These are phyloP conservation scores for Danio choprae DNA, from an alignment of 2,797 vertebrate genomes.

Conservation along the genomic window DNA sequence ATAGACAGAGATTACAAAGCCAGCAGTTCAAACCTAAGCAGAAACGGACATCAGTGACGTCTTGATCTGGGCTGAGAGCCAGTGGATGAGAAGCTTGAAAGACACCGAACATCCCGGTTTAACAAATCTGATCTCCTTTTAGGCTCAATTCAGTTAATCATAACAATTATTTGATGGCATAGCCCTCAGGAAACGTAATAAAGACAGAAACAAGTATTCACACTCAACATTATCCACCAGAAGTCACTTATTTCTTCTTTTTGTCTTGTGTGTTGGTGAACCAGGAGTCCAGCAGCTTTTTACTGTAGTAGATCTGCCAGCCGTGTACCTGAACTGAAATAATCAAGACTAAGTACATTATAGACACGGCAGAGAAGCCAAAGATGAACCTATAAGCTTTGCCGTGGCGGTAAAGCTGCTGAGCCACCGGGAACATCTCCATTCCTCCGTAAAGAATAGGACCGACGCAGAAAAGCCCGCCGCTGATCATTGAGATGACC, in stretches of 20 bases:
- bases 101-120: not conserved
- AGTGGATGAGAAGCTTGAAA: conserved; percentile 3
- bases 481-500: conserved; percentile 96
- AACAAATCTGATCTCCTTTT: conserved; percentile 6
- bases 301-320: conserved; percentile 98
- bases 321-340: conserved; percentile 91
- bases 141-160: not conserved
- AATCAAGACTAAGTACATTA: conserved; percentile 93
- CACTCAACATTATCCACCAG: not conserved
- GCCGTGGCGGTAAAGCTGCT: conserved; percentile 93
- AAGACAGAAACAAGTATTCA: not conserved
- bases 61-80: conserved; percentile 34
- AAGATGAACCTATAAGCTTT: conserved; percentile 97
- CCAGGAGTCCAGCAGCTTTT: conserved; percentile 96
- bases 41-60: conserved; percentile 19
- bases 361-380: conserved; percentile 89
- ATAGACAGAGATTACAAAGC: conserved; percentile 8
- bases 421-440: conserved; percentile 97
- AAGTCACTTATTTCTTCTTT: conserved; percentile 85
- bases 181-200: not conserved
- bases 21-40: conserved; percentile 16
- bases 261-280: conserved; percentile 95
- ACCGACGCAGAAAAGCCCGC: conserved; percentile 90
- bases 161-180: conserved; percentile 1
- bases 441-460: conserved; percentile 93